Evolutionary conservation across 2,888 invertebrate genomes (phyloP).

Genomic region (Cyrtodaria siliqua): DNA sequence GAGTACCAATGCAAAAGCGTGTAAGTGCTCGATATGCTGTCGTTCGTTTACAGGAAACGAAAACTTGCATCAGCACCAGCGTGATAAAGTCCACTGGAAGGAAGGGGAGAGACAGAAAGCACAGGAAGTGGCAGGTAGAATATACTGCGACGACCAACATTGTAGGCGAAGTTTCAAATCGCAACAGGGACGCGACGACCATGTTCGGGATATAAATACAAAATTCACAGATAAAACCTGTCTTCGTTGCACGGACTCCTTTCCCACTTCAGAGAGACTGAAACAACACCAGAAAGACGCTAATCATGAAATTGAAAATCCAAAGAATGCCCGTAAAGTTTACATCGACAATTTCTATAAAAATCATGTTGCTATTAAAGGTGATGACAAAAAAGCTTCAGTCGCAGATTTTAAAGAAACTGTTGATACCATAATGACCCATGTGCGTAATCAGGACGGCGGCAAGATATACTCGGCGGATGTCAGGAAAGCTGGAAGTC

Average conservation of each 20-base stretch:
- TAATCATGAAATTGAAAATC: no score
- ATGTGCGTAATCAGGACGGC: slow-evolving; percentile 16
- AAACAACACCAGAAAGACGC: no score
- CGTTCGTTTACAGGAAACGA: slow-evolving; percentile 22
- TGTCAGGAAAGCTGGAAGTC: slow-evolving; percentile 39
- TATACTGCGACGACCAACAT: slow-evolving; percentile 29
- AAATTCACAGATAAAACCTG: slow-evolving; percentile 22
- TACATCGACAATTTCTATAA: no score
- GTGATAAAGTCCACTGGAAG: slow-evolving; percentile 29
- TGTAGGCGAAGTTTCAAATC: slow-evolving; percentile 31
- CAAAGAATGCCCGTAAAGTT: no score
- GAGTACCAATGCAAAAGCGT: slow-evolving; percentile 19
- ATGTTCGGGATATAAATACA: not conserved
- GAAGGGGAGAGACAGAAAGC: slow-evolving; percentile 22
- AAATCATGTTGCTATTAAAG: slow-evolving; percentile 6
- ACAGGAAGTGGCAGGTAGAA: slow-evolving; percentile 6
- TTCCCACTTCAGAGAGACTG: not conserved
- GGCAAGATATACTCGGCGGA: slow-evolving; percentile 31
- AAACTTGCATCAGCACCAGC: slow-evolving; percentile 25
- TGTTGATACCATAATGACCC: slow-evolving; percentile 23
- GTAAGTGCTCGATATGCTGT: slow-evolving; percentile 32
- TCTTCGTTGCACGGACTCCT: slow-evolving; percentile 7
- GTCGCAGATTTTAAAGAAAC: slow-evolving; percentile 11
- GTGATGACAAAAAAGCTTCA: slow-evolving; percentile 20
- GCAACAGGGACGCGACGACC: slow-evolving; percentile 11